Percentiles rank a stretch among this genome's conserved stretches.
Evolutionary conservation across 2,888 invertebrate genomes (phyloP).

Genomic region (Acleris sparsana): DNA sequence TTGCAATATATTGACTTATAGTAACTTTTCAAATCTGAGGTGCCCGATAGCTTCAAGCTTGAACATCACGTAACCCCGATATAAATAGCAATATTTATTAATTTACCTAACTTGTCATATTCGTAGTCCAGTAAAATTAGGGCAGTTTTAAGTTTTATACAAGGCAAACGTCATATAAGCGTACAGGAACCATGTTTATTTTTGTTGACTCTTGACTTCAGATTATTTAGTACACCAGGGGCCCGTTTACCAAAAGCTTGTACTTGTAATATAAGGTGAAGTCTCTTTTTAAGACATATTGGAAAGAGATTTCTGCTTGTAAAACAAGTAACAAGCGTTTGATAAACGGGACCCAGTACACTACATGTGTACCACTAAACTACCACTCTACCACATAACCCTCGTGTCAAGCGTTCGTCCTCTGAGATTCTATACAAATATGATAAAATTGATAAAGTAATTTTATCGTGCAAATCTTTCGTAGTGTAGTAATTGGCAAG

Average conservation of each 20-base stretch:
- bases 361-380: slow-evolving; percentile 44
- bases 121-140: neutral
- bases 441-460: slow-evolving; percentile 24
- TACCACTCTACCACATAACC: slow-evolving; percentile 64
- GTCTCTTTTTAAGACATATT: too few species aligned
- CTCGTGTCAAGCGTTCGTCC: slow-evolving; percentile 51
- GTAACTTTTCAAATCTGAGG: slow-evolving; percentile 1
- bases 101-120: slow-evolving; percentile 2
- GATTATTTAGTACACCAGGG: neutral
- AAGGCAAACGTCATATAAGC: too few species aligned
- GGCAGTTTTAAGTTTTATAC: too few species aligned
- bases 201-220: neutral
- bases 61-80: slow-evolving; percentile 15
- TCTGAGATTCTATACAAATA: slow-evolving; percentile 50
- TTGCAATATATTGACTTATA: slow-evolving; percentile 47
- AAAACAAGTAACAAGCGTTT: neutral
- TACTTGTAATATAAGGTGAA: neutral
- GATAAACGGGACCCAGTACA: neutral
- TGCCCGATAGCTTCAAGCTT: slow-evolving; percentile 26
- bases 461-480: slow-evolving; percentile 23
- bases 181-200: too few species aligned
- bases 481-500: slow-evolving; percentile 32
- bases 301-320: too few species aligned
- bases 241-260: too few species aligned
- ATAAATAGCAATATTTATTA: slow-evolving; percentile 6